Conservation (phyloP, 2,888 invertebrate species). For the Melieria crassipennis region DNA sequence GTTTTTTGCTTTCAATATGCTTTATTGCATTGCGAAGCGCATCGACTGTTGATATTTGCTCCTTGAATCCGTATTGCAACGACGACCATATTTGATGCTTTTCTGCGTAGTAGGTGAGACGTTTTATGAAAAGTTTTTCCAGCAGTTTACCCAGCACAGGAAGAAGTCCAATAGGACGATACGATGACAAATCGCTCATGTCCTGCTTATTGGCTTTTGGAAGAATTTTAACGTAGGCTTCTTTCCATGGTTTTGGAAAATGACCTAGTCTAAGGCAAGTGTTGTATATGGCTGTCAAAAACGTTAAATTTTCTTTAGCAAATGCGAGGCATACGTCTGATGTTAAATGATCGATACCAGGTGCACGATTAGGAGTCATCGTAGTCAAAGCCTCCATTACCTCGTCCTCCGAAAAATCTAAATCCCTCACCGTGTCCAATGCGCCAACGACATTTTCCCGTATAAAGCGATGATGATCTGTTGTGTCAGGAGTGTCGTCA, state of each 20-base stretch:
- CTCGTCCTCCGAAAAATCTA: not conserved
- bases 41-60: not conserved
- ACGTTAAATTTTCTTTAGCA: not conserved
- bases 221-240: not conserved
- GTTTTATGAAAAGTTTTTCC: not conserved
- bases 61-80: not conserved
- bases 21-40: not conserved
- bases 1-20: constrained; percentile 1
- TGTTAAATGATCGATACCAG: not conserved
- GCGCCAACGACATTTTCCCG: not conserved
- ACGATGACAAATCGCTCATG: no score
- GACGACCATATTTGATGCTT: not conserved
- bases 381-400: not conserved
- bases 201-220: no score
- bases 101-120: not conserved
- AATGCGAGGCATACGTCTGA: not conserved
- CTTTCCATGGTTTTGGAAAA: constrained; percentile 4
- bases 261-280: not conserved
- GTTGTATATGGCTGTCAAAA: not conserved
- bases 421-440: not conserved
- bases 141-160: no score
- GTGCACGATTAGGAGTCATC: not conserved
- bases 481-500: not conserved
- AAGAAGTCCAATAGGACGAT: no score
- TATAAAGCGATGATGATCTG: no score